phyloP scores from a whole-genome alignment of 2,113 vertebrate genomes.

The Azemiops feae region DNA sequence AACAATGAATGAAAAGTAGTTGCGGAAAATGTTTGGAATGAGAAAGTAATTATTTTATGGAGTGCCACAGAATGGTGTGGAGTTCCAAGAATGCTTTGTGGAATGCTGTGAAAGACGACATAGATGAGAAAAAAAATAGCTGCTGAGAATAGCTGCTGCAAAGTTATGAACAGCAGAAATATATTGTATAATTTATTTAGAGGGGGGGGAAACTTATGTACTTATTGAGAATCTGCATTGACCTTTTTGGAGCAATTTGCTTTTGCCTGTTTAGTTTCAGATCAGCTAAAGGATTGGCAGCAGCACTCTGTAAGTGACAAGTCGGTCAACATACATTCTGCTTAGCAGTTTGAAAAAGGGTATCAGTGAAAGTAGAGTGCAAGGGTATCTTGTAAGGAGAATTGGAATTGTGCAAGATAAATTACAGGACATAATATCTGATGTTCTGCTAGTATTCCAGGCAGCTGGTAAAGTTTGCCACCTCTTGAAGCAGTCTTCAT shows the following conservation, averaged over 20 bases:
- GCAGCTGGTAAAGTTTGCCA: not conserved
- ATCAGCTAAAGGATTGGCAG: not conserved
- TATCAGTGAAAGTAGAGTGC: not conserved
- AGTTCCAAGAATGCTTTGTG: not conserved
- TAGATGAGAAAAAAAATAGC: not conserved
- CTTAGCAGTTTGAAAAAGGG: not conserved
- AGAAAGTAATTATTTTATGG: not conserved
- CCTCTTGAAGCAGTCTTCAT: not conserved
- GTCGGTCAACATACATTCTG: not conserved
- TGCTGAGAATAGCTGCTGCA: not conserved
- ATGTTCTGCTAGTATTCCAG: not conserved
- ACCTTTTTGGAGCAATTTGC: not conserved
- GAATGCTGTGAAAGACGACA: not conserved
- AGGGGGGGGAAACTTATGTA: not conserved
- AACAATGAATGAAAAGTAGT: not conserved
- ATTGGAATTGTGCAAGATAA: not conserved
- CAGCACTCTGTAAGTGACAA: rapidly evolving
- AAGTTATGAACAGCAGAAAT: not conserved
- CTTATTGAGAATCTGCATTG: not conserved
- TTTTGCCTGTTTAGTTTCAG: not conserved
- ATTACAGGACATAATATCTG: not conserved
- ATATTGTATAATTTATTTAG: not conserved
- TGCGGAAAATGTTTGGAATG: not conserved
- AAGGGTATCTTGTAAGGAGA: not conserved
- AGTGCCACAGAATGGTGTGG: not conserved